A percentile compares a stretch with the other conserved stretches of the same genome.
These are phyloP conservation scores for Ceratitis capitata DNA, from an alignment of 1,140 invertebrate genomes.

Conservation along the genomic window DNA sequence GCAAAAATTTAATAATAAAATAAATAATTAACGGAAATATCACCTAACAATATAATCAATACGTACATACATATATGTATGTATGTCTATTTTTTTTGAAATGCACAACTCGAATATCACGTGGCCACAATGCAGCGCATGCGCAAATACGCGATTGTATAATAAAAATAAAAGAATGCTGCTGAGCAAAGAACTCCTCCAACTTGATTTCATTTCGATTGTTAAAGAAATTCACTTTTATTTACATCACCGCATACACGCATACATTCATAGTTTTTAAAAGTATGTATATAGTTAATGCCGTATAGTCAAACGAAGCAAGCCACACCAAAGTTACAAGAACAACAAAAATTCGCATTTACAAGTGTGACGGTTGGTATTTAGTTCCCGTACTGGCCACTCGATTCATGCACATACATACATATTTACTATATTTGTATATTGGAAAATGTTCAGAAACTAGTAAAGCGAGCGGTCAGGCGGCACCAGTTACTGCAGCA, in stretches of 20 bases:
- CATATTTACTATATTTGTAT: too few species aligned
- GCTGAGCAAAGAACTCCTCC: background rate
- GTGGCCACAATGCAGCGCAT: background rate
- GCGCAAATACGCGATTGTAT: background rate
- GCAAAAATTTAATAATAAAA: conserved; percentile 10
- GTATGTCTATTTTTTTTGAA: background rate
- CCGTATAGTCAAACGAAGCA: background rate
- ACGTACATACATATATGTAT: background rate
- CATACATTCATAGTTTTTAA: background rate
- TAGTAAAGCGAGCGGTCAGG: background rate
- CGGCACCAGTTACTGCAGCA: background rate
- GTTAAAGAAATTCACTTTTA: conserved; percentile 20
- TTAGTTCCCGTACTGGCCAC: background rate
- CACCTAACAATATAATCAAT: background rate
- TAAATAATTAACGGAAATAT: background rate
- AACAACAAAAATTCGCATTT: background rate
- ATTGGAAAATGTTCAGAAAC: background rate
- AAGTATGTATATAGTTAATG: background rate
- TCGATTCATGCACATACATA: too few species aligned
- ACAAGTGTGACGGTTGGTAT: background rate
- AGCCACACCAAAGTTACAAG: background rate
- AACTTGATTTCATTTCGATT: background rate
- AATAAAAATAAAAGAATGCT: background rate
- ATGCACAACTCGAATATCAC: background rate
- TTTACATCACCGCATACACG: too few species aligned